Conservation (phyloP, 1,140 invertebrate species). For the Neodiprion pinetum region DNA sequence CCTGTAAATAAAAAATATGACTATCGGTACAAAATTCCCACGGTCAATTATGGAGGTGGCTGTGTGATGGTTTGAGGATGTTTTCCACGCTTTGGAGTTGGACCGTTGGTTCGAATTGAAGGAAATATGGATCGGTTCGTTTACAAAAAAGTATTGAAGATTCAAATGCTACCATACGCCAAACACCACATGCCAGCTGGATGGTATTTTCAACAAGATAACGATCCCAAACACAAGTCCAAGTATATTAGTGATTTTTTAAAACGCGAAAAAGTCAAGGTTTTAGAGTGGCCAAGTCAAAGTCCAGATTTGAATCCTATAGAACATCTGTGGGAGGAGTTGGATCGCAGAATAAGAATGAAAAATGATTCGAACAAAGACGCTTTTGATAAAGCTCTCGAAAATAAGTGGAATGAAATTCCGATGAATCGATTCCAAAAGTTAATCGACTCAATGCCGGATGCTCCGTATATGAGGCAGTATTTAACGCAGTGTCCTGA, state of each 20-base stretch:
- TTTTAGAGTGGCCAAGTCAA: slow-evolving; percentile 42
- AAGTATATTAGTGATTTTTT: slow-evolving; percentile 34
- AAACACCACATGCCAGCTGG: slow-evolving; percentile 23
- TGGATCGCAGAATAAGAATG: slow-evolving; percentile 28
- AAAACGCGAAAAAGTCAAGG: slow-evolving; percentile 27
- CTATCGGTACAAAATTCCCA: slow-evolving; percentile 24
- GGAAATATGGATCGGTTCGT: slow-evolving; percentile 40
- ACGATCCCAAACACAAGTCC: slow-evolving; percentile 47
- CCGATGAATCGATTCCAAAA: slow-evolving; percentile 18
- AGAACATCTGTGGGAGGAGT: slow-evolving; percentile 43
- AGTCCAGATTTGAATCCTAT: slow-evolving; percentile 49
- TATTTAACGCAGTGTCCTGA: no score
- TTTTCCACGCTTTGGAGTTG: slow-evolving; percentile 41
- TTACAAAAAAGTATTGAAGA: slow-evolving; percentile 34
- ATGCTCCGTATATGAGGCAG: neutral
- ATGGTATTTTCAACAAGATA: slow-evolving; percentile 47
- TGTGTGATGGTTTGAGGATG: slow-evolving; percentile 46
- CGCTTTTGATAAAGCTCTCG: slow-evolving; percentile 15
- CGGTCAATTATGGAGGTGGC: slow-evolving; percentile 40
- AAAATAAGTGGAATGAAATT: slow-evolving; percentile 29
- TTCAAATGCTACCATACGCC: slow-evolving; percentile 31
- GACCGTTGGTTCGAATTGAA: slow-evolving; percentile 41
- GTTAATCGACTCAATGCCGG: slow-evolving; percentile 16
- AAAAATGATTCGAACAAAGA: slow-evolving; percentile 19
- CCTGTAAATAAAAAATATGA: neutral